These are phyloP conservation scores for Eristalis tenax DNA, from an alignment of 2,888 invertebrate genomes.

Conservation along the genomic window DNA sequence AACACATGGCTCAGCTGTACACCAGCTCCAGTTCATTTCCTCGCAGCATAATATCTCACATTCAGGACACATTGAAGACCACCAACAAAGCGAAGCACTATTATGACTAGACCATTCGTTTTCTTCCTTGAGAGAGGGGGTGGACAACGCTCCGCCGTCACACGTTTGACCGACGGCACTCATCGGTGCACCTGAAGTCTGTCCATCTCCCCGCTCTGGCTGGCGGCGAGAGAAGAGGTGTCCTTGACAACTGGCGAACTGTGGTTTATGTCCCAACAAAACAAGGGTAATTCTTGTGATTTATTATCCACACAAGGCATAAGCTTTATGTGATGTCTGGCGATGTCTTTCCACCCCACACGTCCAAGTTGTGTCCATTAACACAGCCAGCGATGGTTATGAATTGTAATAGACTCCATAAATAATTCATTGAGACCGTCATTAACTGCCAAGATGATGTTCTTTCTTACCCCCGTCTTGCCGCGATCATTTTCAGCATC, in stretches of 20 bases:
- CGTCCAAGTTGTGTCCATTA: conserved; percentile 39
- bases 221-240: not conserved
- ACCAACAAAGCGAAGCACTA: not conserved
- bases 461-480: not conserved
- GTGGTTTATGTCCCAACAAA: conserved; percentile 37
- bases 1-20: conserved; percentile 31
- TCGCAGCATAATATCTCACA: conserved; percentile 20
- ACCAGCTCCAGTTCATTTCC: conserved; percentile 17
- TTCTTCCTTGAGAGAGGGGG: conserved; percentile 8
- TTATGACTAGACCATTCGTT: conserved; percentile 41
- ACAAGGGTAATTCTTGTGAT: conserved; percentile 65
- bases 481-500: not conserved
- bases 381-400: conserved; percentile 45
- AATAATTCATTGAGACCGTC: conserved; percentile 52
- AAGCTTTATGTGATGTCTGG: conserved; percentile 26
- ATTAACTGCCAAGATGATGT: conserved; percentile 31
- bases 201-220: not conserved
- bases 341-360: not conserved
- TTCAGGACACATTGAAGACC: not conserved
- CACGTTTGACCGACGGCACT: conserved; percentile 7
- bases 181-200: not conserved
- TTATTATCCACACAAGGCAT: conserved; percentile 58
- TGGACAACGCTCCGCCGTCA: conserved; percentile 7
- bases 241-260: not conserved
- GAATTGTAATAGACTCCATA: conserved; percentile 61